Evolutionary conservation across 1,140 invertebrate genomes (phyloP), one percentile per base, ranked within the genome.

Genomic region (Drosophila azteca): DNA sequence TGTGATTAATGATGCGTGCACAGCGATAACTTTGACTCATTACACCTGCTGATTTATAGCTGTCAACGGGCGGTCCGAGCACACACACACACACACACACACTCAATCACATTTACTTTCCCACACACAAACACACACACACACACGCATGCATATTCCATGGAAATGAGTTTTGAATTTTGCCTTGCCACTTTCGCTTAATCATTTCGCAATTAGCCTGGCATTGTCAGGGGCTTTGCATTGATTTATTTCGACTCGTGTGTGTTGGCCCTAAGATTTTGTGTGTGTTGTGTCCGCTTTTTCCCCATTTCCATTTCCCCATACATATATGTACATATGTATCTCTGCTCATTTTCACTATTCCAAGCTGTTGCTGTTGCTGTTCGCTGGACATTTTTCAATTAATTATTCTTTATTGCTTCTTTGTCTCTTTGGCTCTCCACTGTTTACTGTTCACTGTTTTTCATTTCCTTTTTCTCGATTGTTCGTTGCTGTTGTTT

Each of bases 1-100:
- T 76, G 74, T 87, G 81, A 85, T 87, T 85, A 85, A 85, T 85
- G 81, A 78, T 80, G 45, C 78, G 63, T 81, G 78, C 57, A 76
- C 52, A 68, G 72, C 73, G 62, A 70, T 87, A 77, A 62, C 78
- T 87, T 82, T 82, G 81, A 85, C 81, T 78, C 83, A 88, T 82
- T 77, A 82, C 69, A 82, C 65, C 62, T 79, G 83, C 66, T 82
- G 82, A 87, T 87, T 88, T 85, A 75, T 76, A 51, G 77, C 74
- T 85, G 78, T 85, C 82, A 85, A 84, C 82, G 64, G 81, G 64
- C 29, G 63, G 63, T 77, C 77, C 52, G 46, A 54, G 9, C 29
- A 13, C 54, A 61, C 58, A 78, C 24, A 53, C 13, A 8, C 54
- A 61, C 58, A 73, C 20, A 49, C 48, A 43, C 59, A 58, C 45